Conservation (phyloP, 2,888 invertebrate genomes). For the Steromphala cineraria region DNA sequence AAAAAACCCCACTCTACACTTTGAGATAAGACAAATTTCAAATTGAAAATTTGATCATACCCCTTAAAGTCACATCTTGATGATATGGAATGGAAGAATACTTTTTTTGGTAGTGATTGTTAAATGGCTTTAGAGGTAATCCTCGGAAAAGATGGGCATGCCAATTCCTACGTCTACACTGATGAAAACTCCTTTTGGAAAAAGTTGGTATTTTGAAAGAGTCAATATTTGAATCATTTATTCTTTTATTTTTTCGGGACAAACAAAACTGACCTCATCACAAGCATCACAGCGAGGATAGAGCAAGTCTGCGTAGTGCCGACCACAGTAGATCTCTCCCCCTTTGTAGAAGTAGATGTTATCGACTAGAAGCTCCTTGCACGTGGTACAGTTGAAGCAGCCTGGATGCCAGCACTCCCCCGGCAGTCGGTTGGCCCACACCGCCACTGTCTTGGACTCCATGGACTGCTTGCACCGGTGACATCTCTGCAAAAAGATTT, state of each 20-base stretch:
- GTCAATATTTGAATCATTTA: background rate
- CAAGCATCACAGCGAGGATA: slow-evolving; percentile 66
- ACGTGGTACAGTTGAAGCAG: slow-evolving; percentile 64
- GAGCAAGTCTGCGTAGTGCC: slow-evolving; percentile 63
- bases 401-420: slow-evolving; percentile 64
- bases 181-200: no score
- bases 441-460: slow-evolving; percentile 55
- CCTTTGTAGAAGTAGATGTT: slow-evolving; percentile 64
- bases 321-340: slow-evolving; percentile 62
- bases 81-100: no score
- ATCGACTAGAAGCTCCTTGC: slow-evolving; percentile 63
- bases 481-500: slow-evolving; percentile 60
- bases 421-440: slow-evolving; percentile 52
- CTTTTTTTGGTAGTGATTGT: no score
- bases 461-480: slow-evolving; percentile 57
- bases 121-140: no score
- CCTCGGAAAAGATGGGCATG: no score
- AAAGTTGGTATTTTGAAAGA: no score
- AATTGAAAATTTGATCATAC: no score
- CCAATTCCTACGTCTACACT: no score
- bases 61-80: no score
- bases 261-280: slow-evolving; percentile 55
- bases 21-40: no score
- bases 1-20: no score
- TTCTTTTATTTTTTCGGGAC: no score